Percentiles rank a stretch among this genome's conserved stretches.
phyloP scores from a whole-genome alignment of 2,113 vertebrate species.

The Bothrops jararaca region DNA sequence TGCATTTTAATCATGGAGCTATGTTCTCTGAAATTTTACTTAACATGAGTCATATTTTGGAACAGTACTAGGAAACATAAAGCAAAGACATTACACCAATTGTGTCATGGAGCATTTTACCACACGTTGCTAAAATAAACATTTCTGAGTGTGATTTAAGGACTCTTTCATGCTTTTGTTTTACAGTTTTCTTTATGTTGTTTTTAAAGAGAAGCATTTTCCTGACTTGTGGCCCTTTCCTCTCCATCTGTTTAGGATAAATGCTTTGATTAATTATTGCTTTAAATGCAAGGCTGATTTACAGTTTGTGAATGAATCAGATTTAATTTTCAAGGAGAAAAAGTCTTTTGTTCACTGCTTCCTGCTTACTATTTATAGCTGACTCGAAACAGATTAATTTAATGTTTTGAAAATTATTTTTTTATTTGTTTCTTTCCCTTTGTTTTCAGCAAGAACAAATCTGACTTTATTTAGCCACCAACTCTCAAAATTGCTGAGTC shows the following conservation, averaged over 20 bases:
- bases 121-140: conserved; percentile 24
- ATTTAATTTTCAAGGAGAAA: neutral
- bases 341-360: neutral
- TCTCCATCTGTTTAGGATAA: conserved; percentile 4
- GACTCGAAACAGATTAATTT: neutral
- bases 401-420: neutral
- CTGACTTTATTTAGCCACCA: neutral
- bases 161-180: neutral
- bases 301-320: conserved; percentile 13
- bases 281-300: neutral
- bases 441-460: conserved; percentile 1
- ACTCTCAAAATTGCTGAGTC: neutral
- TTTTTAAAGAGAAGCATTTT: neutral
- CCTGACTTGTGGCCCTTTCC: conserved; percentile 20
- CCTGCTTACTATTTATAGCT: conserved; percentile 17
- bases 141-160: conserved; percentile 1
- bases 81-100: neutral
- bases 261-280: neutral
- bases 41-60: neutral
- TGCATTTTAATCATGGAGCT: neutral
- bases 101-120: neutral
- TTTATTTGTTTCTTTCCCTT: neutral
- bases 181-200: neutral
- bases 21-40: neutral
- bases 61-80: neutral